Percentiles rank a stretch among this genome's conserved stretches.
phyloP scores from a whole-genome alignment of 2,797 vertebrate genomes.

The Champsocephalus gunnari region DNA sequence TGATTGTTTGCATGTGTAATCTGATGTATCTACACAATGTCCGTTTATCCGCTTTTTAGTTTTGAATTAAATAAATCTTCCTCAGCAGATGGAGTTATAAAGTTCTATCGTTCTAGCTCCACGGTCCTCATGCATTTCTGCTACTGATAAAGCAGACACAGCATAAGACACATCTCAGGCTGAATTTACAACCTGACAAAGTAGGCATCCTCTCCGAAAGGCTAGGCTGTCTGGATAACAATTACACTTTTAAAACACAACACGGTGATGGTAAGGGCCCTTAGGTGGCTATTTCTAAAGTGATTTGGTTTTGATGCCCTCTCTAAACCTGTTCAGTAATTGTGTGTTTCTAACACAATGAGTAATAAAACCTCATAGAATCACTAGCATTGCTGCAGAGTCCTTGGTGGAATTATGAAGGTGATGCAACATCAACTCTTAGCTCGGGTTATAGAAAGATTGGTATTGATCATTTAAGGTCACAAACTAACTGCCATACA shows the following conservation, averaged over 20 bases:
- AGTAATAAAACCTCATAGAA: not conserved
- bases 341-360: not conserved
- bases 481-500: not conserved
- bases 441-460: not conserved
- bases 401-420: not conserved
- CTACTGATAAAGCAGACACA: not conserved
- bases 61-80: conserved; percentile 2
- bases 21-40: not conserved
- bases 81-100: not conserved
- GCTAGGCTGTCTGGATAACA: not conserved
- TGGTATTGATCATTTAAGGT: not conserved
- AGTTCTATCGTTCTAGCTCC: not conserved
- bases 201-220: not conserved
- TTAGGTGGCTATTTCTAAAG: not conserved
- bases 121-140: not conserved
- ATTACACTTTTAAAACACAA: not conserved
- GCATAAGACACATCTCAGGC: not conserved
- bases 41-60: not conserved
- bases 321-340: not conserved
- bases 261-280: not conserved
- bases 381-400: not conserved
- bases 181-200: not conserved
- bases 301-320: not conserved
- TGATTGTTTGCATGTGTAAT: not conserved
- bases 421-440: not conserved